Base-by-base conservation (phyloP, 2,113 vertebrate species). In the Nibea albiflora region DNA sequence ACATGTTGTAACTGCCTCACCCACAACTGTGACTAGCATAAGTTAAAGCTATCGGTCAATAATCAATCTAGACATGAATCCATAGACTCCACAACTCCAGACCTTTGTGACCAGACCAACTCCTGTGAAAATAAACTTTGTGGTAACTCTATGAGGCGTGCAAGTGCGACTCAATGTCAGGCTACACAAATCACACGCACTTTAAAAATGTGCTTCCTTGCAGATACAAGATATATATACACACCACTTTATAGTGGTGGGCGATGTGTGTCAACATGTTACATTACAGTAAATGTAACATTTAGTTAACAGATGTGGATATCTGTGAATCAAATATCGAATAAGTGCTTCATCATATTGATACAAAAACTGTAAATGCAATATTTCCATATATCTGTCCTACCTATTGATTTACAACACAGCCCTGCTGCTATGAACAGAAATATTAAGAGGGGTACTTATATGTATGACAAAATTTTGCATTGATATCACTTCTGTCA, bases 171-270 rank as follows among this genome's bases (percentile, higher is more conserved):
- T 58, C 7, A 28, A 60, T 12, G 17, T 46, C 49, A 79, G 71
- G 14, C 15, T 3, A 57, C 46, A 86, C 28, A 73, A 76, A 84
- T 58, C 11, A 78, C 35, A 47, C 35, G 58, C 20, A 26, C 20
- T 46, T 49, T 49, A n/a, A 56, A 73, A 81, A 78, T 42, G n/a
- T 74, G 77, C 81, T 75, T 79, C 58, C 67, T 35, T 35, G 31
- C 31, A 35, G 31, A 35, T 35, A 35, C 7, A 35, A 7, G 31
- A 35, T 35, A 35, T 35, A 35, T 71, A n/a, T 2, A 63, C 49
- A 63, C 49, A 69, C 44, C 4, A 56, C 26, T 50, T 22, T 60
- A 5, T 14, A 20, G n/a, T 35, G n/a, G 54, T 26, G 47, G 52
- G 10, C 1, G 7, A 67, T 22, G 42, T 66, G 4, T 9, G 35